Conservation (phyloP, 1,140 invertebrate genomes). For the Drosophila parabipectinata region DNA sequence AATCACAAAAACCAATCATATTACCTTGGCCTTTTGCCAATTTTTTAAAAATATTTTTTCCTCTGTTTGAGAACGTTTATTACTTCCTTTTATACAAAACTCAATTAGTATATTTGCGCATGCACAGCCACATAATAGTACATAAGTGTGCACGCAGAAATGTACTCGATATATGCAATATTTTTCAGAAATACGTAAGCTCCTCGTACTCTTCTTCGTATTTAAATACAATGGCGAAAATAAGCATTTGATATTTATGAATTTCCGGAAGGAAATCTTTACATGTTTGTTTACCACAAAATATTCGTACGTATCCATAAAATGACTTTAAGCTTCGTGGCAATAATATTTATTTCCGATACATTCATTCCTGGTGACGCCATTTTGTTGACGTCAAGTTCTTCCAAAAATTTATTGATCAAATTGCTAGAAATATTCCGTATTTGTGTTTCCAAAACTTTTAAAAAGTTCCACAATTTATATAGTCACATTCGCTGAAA, state of each 20-base stretch:
- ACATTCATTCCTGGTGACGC: constrained; percentile 25
- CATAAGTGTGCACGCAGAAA: constrained; percentile 10
- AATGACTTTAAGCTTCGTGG: constrained; percentile 14
- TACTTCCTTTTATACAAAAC: constrained; percentile 62
- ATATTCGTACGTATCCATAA: constrained; percentile 7
- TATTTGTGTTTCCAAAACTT: constrained; percentile 20
- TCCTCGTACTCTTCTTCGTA: constrained; percentile 17
- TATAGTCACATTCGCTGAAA: constrained; percentile 5
- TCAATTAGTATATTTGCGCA: constrained; percentile 57
- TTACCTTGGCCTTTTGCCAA: constrained; percentile 50
- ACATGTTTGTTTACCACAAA: constrained; percentile 40
- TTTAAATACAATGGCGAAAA: constrained; percentile 30
- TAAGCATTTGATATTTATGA: constrained; percentile 22
- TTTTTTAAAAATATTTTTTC: constrained; percentile 57
- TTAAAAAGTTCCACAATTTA: constrained; percentile 38
- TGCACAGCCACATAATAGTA: constrained; percentile 30
- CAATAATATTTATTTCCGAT: constrained; percentile 39
- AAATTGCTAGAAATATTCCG: constrained; percentile 20
- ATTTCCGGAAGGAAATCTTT: constrained; percentile 48
- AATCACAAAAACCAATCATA: constrained; percentile 63
- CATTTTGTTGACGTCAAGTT: constrained; percentile 44
- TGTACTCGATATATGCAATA: constrained; percentile 36
- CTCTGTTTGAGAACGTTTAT: constrained; percentile 59
- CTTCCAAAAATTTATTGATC: constrained; percentile 35
- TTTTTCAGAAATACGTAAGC: constrained; percentile 48